These are phyloP conservation scores for Megastigmus dorsalis DNA, from an alignment of 2,888 invertebrate genomes.

Conservation along the genomic window DNA sequence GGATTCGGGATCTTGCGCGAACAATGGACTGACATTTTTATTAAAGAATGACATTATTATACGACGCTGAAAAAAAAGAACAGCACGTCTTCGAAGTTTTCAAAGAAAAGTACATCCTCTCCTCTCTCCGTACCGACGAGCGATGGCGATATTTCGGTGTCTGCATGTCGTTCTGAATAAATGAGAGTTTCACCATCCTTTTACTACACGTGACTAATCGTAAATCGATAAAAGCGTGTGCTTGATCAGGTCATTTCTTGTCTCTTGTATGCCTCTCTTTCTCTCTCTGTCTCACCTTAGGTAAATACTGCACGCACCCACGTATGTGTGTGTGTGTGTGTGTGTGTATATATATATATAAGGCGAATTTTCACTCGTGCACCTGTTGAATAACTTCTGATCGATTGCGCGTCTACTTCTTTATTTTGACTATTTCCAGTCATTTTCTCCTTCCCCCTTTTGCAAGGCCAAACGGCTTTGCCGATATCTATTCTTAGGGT, in stretches of 20 bases:
- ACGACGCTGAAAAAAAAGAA: not conserved
- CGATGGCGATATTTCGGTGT: not conserved
- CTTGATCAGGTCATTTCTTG: no score
- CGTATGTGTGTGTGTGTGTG: no score
- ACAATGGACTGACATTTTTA: slow-evolving; percentile 4
- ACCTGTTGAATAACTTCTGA: slow-evolving; percentile 14
- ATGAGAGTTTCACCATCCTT: not conserved
- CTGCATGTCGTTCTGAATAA: not conserved
- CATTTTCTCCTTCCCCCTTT: no score
- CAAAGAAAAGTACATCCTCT: not conserved
- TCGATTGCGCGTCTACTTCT: not conserved
- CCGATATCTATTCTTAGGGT: no score
- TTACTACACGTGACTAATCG: not conserved
- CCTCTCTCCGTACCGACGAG: not conserved
- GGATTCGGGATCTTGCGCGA: not conserved
- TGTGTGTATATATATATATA: no score
- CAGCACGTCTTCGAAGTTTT: not conserved
- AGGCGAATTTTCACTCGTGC: not conserved
- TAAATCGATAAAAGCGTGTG: no score
- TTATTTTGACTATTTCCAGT: not conserved
- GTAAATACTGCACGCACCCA: no score
- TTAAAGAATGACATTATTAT: slow-evolving; percentile 17
- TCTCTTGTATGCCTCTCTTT: no score
- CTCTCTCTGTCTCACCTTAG: no score
- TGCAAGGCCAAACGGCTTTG: no score